Percentiles rank a stretch among this genome's conserved stretches.
Evolutionary conservation across 30 jellyfish, hydroid and myxozoan species (phyloP).

Genomic region (Turritopsis dohrnii): DNA sequence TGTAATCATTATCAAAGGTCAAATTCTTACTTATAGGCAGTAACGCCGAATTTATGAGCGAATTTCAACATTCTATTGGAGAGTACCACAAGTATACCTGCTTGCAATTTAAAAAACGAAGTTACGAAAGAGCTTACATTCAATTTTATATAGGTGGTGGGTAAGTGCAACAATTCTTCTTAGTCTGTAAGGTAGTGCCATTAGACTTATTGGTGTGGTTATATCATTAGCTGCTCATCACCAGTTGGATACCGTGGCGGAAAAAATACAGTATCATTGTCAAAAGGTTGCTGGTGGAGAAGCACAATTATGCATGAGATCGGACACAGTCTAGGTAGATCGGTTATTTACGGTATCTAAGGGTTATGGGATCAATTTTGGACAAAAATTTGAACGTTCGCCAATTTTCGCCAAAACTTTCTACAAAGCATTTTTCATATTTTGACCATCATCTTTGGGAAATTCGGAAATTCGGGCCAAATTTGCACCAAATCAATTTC

Average conservation of each 20-base stretch:
- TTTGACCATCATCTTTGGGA: too few relatives aligned
- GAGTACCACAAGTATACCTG: conserved; percentile 24
- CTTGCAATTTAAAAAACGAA: neutral
- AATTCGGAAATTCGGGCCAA: too few relatives aligned
- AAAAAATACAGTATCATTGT: neutral
- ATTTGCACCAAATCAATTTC: too few relatives aligned
- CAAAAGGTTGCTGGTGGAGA: neutral
- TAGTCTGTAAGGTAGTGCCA: neutral
- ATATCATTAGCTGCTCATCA: neutral
- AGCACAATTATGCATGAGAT: neutral
- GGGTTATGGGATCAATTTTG: too few relatives aligned
- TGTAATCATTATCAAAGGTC: too few relatives aligned
- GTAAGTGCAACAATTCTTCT: neutral
- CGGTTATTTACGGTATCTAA: too few relatives aligned
- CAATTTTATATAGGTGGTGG: neutral
- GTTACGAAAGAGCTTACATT: neutral
- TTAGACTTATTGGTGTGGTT: neutral
- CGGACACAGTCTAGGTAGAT: neutral
- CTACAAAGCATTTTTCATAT: too few relatives aligned
- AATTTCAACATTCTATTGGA: conserved; percentile 2
- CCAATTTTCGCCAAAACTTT: too few relatives aligned
- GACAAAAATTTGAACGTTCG: too few relatives aligned
- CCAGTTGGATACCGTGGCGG: neutral
- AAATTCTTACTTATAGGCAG: too few relatives aligned
- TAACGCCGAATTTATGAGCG: conserved; percentile 14